phyloP scores from a whole-genome alignment of 2,113 vertebrate species.

The Austrofundulus limnaeus region DNA sequence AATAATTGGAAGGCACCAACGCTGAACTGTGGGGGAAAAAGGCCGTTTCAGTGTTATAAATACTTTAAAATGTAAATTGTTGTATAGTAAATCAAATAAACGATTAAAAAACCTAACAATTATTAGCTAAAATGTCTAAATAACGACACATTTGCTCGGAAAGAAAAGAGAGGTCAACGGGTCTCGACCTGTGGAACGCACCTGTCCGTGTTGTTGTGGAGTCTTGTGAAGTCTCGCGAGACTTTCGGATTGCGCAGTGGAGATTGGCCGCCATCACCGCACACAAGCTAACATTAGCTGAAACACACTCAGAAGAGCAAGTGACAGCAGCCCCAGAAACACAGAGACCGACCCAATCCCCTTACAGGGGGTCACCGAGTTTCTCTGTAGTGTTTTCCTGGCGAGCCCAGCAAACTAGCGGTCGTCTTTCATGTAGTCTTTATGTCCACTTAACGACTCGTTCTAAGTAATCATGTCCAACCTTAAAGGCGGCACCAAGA shows the following conservation, averaged over 20 bases:
- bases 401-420: slow-evolving; percentile 51
- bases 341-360: slow-evolving; percentile 44
- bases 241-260: slow-evolving; percentile 66
- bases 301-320: slow-evolving; percentile 43
- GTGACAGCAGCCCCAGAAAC: slow-evolving; percentile 65
- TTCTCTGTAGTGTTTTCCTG: slow-evolving; percentile 43
- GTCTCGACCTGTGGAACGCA: slow-evolving; percentile 53
- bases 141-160: no score
- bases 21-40: no score
- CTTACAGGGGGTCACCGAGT: slow-evolving; percentile 51
- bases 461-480: slow-evolving; percentile 88
- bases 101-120: neutral
- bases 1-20: no score
- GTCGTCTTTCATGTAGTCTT: slow-evolving; percentile 72
- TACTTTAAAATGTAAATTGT: neutral
- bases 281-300: slow-evolving; percentile 57
- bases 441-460: slow-evolving; percentile 71
- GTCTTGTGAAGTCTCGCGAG: slow-evolving; percentile 66
- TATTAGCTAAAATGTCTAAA: no score
- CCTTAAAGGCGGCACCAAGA: slow-evolving; percentile 91
- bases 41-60: neutral
- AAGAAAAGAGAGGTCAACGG: neutral
- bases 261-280: slow-evolving; percentile 75
- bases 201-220: slow-evolving; percentile 41
- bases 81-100: neutral